Evolutionary conservation across 2,888 invertebrate genomes (phyloP).

Genomic region (Anthophora plumipes): DNA sequence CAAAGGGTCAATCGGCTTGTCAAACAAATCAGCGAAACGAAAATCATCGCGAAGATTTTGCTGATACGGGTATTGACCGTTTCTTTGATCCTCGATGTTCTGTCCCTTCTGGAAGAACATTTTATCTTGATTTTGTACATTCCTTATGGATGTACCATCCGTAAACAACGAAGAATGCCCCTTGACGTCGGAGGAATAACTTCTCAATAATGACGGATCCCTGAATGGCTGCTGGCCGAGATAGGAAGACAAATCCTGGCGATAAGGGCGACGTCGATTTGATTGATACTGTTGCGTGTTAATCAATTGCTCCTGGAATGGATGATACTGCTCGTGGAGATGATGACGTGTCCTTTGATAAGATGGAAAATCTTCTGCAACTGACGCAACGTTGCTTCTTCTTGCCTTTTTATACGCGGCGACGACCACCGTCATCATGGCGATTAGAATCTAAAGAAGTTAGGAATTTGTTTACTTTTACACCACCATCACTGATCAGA

Average conservation of each 20-base stretch:
- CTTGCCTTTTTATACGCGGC: constrained; percentile 64
- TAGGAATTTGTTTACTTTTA: neutral
- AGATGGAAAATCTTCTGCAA: constrained; percentile 67
- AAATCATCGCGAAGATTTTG: constrained; percentile 40
- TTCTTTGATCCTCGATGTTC: constrained; percentile 4
- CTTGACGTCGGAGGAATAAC: constrained; percentile 46
- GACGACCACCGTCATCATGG: constrained; percentile 63
- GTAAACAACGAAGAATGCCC: constrained; percentile 14
- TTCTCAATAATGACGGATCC: constrained; percentile 48
- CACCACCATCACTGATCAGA: constrained; percentile 3
- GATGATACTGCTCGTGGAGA: constrained; percentile 61
- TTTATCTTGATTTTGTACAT: neutral
- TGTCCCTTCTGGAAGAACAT: constrained; percentile 15
- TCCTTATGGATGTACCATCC: neutral
- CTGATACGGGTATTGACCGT: constrained; percentile 35
- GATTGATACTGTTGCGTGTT: constrained; percentile 52
- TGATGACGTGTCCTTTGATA: constrained; percentile 66
- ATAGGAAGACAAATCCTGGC: constrained; percentile 31
- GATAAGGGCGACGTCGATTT: constrained; percentile 37
- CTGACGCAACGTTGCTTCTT: constrained; percentile 34
- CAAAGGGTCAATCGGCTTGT: constrained; percentile 42
- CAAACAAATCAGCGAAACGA: constrained; percentile 36
- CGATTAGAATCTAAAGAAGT: constrained; percentile 70
- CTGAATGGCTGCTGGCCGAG: constrained; percentile 37
- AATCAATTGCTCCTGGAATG: constrained; percentile 64